A percentile compares a stretch with the other conserved stretches of the same genome.
phyloP scores from a whole-genome alignment of 64 coral and sea anemone genomes.

The Trachythela sp. region DNA sequence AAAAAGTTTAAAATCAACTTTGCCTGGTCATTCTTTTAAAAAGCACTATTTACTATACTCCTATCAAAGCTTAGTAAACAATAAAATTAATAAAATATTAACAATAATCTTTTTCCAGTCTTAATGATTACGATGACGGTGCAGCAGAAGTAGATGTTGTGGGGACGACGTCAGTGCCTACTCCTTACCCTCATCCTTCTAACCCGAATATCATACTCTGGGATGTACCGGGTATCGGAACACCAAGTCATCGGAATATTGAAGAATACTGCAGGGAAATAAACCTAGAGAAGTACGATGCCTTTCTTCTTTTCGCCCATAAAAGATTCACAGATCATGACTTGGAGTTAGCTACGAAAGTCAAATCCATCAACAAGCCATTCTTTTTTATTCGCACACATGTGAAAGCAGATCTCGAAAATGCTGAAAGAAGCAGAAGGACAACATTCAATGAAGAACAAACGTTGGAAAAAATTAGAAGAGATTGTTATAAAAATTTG shows the following conservation, averaged over 20 bases:
- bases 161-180: too few relatives aligned
- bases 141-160: too few relatives aligned
- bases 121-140: too few relatives aligned
- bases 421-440: background rate
- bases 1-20: too few relatives aligned
- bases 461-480: conserved; percentile 13
- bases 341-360: conserved; percentile 8
- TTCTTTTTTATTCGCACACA: conserved; percentile 41
- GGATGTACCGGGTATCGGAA: background rate
- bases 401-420: conserved; percentile 38
- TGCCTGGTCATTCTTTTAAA: too few relatives aligned
- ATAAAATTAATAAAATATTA: too few relatives aligned
- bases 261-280: conserved; percentile 11
- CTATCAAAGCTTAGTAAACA: too few relatives aligned
- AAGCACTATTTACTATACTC: too few relatives aligned
- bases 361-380: background rate
- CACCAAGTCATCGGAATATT: conserved; percentile 25
- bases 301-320: conserved; percentile 16
- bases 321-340: conserved; percentile 9
- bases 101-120: too few relatives aligned
- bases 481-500: background rate
- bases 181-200: too few relatives aligned
- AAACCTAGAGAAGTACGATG: conserved; percentile 18
- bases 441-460: conserved; percentile 15
- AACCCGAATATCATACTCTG: too few relatives aligned